Conservation (phyloP, 2,797 vertebrate species). For the Babyrousa celebensis region DNA sequence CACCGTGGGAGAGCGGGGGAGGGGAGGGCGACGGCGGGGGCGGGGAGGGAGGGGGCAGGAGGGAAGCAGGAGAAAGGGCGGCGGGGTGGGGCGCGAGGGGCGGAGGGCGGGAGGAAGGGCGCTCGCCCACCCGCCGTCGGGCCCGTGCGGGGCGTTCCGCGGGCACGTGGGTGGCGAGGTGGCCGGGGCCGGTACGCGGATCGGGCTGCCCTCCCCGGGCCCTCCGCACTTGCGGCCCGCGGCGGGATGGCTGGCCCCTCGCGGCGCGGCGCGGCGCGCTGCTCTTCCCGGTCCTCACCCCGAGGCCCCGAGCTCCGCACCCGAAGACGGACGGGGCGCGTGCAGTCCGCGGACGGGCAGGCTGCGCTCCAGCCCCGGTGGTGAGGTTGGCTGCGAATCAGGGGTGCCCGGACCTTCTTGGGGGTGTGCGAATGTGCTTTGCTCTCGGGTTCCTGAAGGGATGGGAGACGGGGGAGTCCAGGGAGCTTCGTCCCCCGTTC, state of each 20-base stretch:
- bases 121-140: neutral
- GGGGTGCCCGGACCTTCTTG: fast-evolving
- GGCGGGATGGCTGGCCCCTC: neutral
- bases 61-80: neutral
- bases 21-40: neutral
- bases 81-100: neutral
- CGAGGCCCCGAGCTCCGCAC: fast-evolving
- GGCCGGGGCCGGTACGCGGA: neutral
- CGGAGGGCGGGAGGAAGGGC: neutral
- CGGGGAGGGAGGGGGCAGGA: neutral
- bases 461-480: fast-evolving
- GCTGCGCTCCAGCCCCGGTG: fast-evolving
- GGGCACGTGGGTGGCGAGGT: neutral
- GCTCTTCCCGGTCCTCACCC: too few species aligned
- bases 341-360: neutral
- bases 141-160: neutral
- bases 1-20: slow-evolving; percentile 3
- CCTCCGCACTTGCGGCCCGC: neutral
- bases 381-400: fast-evolving
- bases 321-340: neutral
- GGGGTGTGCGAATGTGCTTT: fast-evolving
- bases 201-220: too few species aligned
- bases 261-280: neutral
- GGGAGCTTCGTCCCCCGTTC: fast-evolving
- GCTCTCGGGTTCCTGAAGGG: fast-evolving